phyloP scores from a whole-genome alignment of 1,140 invertebrate genomes.

The Palaemon carinicauda region DNA sequence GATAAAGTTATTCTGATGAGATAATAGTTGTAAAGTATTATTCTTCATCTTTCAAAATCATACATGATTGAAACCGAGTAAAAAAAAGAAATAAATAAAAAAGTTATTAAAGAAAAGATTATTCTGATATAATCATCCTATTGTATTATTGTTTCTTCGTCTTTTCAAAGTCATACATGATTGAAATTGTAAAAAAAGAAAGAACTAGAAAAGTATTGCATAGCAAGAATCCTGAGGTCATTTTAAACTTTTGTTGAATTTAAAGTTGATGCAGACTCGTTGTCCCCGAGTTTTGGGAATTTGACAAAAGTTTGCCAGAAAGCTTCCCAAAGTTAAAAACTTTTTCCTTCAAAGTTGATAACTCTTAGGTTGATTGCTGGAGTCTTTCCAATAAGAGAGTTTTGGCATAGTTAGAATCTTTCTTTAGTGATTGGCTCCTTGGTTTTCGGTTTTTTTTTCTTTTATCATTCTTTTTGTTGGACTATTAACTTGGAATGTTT shows the following conservation, averaged over 20 bases:
- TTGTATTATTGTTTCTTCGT: too few species aligned
- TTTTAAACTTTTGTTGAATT: neutral
- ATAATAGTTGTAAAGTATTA: too few species aligned
- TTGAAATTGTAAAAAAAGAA: too few species aligned
- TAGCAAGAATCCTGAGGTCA: neutral
- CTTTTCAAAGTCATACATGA: too few species aligned
- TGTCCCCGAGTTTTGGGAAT: conserved; percentile 22
- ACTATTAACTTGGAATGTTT: neutral
- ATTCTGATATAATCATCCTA: too few species aligned
- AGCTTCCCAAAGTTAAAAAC: conserved; percentile 42
- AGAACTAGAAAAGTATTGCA: too few species aligned
- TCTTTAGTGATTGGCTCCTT: conserved; percentile 33
- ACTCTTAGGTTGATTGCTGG: conserved; percentile 51
- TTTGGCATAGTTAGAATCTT: conserved; percentile 50
- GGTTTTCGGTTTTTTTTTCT: neutral
- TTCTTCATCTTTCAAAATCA: too few species aligned
- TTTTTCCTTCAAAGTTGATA: conserved; percentile 49
- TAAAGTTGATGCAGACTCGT: neutral
- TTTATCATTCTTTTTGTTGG: neutral
- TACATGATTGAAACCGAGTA: too few species aligned
- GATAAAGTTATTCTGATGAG: too few species aligned
- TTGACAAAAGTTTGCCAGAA: conserved; percentile 41
- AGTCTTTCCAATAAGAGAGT: conserved; percentile 48
- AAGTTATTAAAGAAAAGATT: too few species aligned
- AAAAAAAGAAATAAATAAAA: too few species aligned